These are phyloP conservation scores for Galago senegalensis DNA, from an alignment of 2,797 vertebrate species.

Conservation along the genomic window DNA sequence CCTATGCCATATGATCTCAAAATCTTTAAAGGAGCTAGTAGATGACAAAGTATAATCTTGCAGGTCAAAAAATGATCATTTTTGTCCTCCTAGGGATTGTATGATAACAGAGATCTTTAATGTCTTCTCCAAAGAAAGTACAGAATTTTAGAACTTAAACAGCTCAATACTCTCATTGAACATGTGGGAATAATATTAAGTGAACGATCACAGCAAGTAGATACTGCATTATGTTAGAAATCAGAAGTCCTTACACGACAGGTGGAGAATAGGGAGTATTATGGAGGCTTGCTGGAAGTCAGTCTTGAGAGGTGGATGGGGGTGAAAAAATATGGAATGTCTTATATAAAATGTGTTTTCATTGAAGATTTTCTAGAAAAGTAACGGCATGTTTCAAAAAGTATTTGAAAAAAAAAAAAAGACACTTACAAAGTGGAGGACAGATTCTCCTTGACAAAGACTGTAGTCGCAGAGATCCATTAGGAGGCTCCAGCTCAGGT, in stretches of 20 bases:
- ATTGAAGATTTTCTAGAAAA: background rate
- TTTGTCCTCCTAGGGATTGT: background rate
- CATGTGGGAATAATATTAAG: background rate
- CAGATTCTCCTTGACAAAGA: background rate
- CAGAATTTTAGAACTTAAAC: background rate
- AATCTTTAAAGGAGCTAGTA: background rate
- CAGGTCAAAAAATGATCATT: background rate
- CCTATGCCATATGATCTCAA: background rate
- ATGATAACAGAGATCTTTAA: background rate
- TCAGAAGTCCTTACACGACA: background rate
- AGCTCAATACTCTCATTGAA: background rate
- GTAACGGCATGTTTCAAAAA: background rate
- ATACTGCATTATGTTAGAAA: background rate
- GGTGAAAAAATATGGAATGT: background rate
- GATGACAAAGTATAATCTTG: background rate
- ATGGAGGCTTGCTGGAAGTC: background rate
- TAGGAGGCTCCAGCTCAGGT: background rate
- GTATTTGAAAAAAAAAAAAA: background rate
- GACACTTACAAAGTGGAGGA: background rate
- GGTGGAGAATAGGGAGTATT: background rate
- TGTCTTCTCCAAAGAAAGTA: background rate
- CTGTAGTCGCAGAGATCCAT: background rate
- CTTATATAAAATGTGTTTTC: constrained; percentile 29
- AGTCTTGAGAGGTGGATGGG: background rate
- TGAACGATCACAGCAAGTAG: background rate